A percentile compares a stretch with the other conserved stretches of the same genome.
Evolutionary conservation across 2,888 invertebrate genomes (phyloP).

Genomic region (Urechis unicinctus): DNA sequence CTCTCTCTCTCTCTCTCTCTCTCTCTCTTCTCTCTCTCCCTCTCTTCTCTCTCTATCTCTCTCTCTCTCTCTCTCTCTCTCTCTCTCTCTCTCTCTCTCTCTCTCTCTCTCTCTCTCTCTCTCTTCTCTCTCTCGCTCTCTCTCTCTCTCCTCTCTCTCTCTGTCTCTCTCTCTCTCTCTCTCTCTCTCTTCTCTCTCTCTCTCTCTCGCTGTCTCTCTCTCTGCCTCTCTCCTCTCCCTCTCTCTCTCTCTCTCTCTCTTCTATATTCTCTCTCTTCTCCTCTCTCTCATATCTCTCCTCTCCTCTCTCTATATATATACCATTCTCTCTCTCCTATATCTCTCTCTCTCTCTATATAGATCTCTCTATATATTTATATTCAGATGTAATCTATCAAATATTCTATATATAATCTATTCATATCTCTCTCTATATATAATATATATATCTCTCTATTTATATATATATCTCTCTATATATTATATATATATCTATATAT

Average conservation of each 20-base stretch:
- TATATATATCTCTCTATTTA: conserved; percentile 1
- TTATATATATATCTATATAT: conserved; percentile 5
- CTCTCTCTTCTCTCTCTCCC: not conserved
- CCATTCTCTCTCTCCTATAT: not conserved
- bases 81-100: not conserved
- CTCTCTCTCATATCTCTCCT: no score
- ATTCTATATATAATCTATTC: conserved; percentile 1
- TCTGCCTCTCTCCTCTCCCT: not conserved
- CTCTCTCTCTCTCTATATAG: not conserved
- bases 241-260: not conserved
- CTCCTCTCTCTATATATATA: not conserved
- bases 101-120: not conserved
- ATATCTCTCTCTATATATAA: conserved; percentile 1
- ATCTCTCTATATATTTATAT: no score
- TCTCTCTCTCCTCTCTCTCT: not conserved
- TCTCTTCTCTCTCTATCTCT: no score
- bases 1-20: not conserved
- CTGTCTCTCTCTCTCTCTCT: not conserved
- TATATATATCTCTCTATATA: not conserved
- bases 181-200: no score
- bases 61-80: not conserved
- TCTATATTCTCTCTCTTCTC: no score
- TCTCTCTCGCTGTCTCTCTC: no score
- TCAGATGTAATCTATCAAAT: no score
- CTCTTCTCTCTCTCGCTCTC: no score